Percentiles rank a stretch among this genome's conserved stretches.
phyloP scores from a whole-genome alignment of 2,888 invertebrate species.

The Caradrina clavipalpis region DNA sequence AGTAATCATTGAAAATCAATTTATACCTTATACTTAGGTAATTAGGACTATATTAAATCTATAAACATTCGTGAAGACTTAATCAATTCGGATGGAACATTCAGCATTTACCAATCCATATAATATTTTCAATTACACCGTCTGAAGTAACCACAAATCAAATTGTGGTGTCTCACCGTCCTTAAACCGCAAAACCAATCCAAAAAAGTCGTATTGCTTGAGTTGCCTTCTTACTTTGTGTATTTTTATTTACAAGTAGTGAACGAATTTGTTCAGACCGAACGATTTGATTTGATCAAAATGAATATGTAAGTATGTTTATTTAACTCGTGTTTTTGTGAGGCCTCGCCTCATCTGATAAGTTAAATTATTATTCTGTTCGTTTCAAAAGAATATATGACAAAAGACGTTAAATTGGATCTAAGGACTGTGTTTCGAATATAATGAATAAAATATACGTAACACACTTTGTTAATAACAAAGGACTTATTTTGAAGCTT shows the following conservation, averaged over 20 bases:
- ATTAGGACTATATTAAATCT: too few species aligned
- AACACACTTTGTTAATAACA: not conserved
- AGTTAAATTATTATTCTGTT: slow-evolving; percentile 39
- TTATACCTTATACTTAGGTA: too few species aligned
- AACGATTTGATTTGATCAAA: slow-evolving; percentile 35
- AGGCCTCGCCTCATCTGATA: slow-evolving; percentile 36
- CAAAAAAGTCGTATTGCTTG: slow-evolving; percentile 10
- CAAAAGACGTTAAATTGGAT: slow-evolving; percentile 12
- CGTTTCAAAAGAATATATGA: slow-evolving; percentile 27
- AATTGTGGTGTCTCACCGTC: slow-evolving; percentile 1
- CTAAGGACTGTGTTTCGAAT: not conserved
- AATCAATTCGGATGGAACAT: too few species aligned
- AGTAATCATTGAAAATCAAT: too few species aligned
- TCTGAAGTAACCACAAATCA: slow-evolving; percentile 11
- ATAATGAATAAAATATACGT: not conserved
- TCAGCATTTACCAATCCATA: too few species aligned
- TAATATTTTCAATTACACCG: not conserved
- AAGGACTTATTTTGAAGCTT: not conserved
- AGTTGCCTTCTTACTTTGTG: slow-evolving; percentile 16
- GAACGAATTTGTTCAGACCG: slow-evolving; percentile 43
- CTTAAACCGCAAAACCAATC: slow-evolving; percentile 11
- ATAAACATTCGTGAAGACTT: too few species aligned
- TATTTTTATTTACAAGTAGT: slow-evolving; percentile 38
- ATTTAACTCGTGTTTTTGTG: slow-evolving; percentile 41
- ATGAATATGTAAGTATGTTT: slow-evolving; percentile 37